Conservation (phyloP, 2,888 invertebrate species). For the Platycnemis pennipes region DNA sequence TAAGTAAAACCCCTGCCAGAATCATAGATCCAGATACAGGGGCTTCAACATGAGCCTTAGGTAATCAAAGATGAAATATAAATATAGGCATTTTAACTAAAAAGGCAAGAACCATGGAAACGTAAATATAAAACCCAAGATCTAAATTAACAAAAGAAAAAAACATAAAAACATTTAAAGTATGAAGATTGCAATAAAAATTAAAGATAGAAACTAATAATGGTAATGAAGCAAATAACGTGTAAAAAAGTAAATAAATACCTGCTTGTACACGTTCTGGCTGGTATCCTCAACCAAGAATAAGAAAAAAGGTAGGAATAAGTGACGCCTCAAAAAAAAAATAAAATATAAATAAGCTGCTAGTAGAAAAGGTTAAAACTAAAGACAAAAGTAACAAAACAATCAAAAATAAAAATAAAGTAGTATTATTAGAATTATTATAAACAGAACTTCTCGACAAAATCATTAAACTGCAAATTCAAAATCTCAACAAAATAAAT, state of each 20-base stretch:
- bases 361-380: conserved; percentile 81
- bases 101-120: conserved; percentile 83
- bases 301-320: conserved; percentile 85
- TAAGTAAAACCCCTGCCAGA: conserved; percentile 87
- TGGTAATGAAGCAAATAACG: conserved; percentile 85
- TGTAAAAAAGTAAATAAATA: conserved; percentile 86
- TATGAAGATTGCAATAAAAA: conserved; percentile 78
- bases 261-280: conserved; percentile 86
- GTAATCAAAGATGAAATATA: conserved; percentile 86
- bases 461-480: conserved; percentile 83
- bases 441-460: conserved; percentile 81
- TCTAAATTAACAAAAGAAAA: conserved; percentile 78
- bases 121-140: conserved; percentile 79
- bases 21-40: conserved; percentile 87
- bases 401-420: conserved; percentile 81
- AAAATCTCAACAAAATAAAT: conserved; percentile 80
- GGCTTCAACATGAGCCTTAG: conserved; percentile 89
- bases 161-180: conserved; percentile 80
- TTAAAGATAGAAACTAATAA: conserved; percentile 83
- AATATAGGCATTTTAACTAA: conserved; percentile 87
- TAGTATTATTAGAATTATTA: conserved; percentile 79
- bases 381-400: conserved; percentile 81
- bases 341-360: conserved; percentile 84
- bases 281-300: conserved; percentile 86
- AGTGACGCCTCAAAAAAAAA: conserved; percentile 86